Percentiles rank a stretch among this genome's conserved stretches.
Conservation (phyloP, 2,888 invertebrate species). For the Amiota minor region DNA sequence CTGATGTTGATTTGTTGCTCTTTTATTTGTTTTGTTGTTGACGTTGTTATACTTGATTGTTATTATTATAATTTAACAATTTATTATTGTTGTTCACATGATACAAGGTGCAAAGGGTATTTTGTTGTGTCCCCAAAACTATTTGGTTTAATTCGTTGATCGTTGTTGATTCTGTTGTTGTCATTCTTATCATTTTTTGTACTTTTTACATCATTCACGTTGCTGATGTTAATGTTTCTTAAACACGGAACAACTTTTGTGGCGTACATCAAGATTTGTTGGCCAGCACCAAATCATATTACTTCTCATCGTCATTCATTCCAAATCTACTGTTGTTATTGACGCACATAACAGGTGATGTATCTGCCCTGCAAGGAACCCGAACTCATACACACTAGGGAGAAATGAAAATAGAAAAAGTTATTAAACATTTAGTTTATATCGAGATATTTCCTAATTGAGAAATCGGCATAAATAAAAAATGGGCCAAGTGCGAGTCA, state of each 20-base stretch:
- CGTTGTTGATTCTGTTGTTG: slow-evolving; percentile 51
- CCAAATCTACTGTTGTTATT: slow-evolving; percentile 88
- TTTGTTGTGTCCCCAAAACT: slow-evolving; percentile 64
- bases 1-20: slow-evolving; percentile 20
- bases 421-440: too few relatives aligned
- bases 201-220: slow-evolving; percentile 34
- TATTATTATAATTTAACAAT: too few relatives aligned
- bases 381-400: slow-evolving; percentile 76
- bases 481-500: too few relatives aligned
- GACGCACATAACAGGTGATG: slow-evolving; percentile 87
- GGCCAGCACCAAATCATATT: neutral
- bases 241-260: slow-evolving; percentile 1
- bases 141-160: slow-evolving; percentile 65
- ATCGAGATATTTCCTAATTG: too few relatives aligned
- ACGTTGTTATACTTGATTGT: too few relatives aligned
- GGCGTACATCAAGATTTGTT: neutral
- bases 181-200: too few relatives aligned
- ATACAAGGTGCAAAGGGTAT: slow-evolving; percentile 65
- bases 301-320: slow-evolving; percentile 80
- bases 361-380: slow-evolving; percentile 97
- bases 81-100: slow-evolving; percentile 33
- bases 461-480: too few relatives aligned
- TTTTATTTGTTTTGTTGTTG: neutral
- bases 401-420: too few relatives aligned
- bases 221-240: slow-evolving; percentile 27